These are phyloP conservation scores for Galendromus occidentalis DNA, from an alignment of 1,140 invertebrate species.

Conservation along the genomic window DNA sequence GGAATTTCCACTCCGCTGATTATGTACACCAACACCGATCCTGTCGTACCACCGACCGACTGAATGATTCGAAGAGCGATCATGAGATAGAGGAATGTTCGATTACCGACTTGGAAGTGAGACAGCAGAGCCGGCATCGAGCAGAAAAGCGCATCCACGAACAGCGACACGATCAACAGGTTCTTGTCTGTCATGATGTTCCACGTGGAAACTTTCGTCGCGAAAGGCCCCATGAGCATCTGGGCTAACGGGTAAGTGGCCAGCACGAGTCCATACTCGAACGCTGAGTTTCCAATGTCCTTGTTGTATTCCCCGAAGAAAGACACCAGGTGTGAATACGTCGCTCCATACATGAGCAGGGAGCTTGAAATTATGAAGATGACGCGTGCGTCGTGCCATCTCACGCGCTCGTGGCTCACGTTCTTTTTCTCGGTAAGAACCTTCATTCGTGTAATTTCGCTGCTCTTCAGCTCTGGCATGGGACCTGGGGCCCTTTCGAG, in stretches of 20 bases:
- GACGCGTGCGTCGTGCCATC: background rate
- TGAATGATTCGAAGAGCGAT: background rate
- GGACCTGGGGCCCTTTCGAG: too few species aligned
- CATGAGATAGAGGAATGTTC: background rate
- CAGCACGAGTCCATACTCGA: slow-evolving; percentile 2
- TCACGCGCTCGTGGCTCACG: too few species aligned
- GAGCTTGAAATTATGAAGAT: background rate
- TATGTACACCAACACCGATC: background rate
- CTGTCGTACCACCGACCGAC: background rate
- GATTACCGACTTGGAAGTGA: background rate
- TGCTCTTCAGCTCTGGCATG: too few species aligned
- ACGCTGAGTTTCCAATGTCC: background rate
- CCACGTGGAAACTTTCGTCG: background rate
- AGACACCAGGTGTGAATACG: background rate
- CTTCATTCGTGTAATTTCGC: too few species aligned
- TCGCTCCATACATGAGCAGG: slow-evolving; percentile 4
- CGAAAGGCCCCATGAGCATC: background rate
- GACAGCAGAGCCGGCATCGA: background rate
- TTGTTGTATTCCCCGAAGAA: background rate
- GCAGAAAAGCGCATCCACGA: background rate
- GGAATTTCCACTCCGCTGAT: background rate
- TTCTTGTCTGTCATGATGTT: background rate
- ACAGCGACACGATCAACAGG: background rate
- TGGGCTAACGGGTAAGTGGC: background rate
- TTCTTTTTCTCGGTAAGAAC: too few species aligned